Evolutionary conservation across 2,113 vertebrate genomes (phyloP), one percentile per base, ranked within the genome.

Genomic region (Vanacampus margaritifer): DNA sequence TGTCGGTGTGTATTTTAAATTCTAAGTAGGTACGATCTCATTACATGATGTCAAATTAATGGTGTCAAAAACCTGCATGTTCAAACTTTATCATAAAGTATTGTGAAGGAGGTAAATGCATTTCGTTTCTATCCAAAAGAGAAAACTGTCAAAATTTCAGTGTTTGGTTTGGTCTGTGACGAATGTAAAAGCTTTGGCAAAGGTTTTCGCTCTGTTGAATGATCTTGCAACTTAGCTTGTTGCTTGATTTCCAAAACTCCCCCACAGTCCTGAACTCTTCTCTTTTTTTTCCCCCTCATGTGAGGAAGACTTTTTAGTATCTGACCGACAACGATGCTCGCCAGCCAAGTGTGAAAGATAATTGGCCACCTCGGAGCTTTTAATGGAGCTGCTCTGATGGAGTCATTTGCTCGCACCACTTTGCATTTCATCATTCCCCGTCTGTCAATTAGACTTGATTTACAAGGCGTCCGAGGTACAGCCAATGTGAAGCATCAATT

Each of bases 361-460:
- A 87, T 85, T 88, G 85, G 74, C 79, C 87, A 82, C 84, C 76
- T 67, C 72, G 63, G 76, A 86, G 80, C 41, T 79, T 86, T 82
- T 84, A 88, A 89, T 84, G 73, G 81, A 82, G 72, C 77, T 16
- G 69, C 80, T 76, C 41, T 86, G 85, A 88, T 87, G 80, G 81
- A 90, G 88, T 87, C 83, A 83, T 86, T 89, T 84, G 74, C 78
- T 86, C 77, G 67, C 78, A 73, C 68, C 41, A 46, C 85, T 88
- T 80, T 87, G 86, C 88, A 86, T 90, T 90, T 86, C 84, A 90
- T 89, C 88, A 83, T 82, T 77, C 78, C 53, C 74, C 78, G 61
- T 83, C 87, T 83, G 89, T 88, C 90, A 90, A 81, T 90, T 88
- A 79, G 43, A 75, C 75, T 82, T 86, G 86, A 91, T 89, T 90